Evolutionary conservation across 2,113 vertebrate species (phyloP).

Genomic region (Synchiropus splendidus): DNA sequence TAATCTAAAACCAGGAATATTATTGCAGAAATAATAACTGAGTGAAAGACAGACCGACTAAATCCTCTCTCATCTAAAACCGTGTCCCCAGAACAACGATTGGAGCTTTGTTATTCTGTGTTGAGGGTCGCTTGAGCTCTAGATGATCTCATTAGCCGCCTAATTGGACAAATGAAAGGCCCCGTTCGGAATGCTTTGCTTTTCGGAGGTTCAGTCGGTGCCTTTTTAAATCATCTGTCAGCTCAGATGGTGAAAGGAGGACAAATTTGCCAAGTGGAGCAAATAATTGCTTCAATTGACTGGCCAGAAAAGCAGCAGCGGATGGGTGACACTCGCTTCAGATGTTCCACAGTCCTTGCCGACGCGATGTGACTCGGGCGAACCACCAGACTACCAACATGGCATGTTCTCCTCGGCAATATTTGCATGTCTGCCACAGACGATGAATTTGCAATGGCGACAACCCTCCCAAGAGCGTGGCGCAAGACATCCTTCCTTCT

Average conservation of each 20-base stretch:
- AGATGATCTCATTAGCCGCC: conserved; percentile 62
- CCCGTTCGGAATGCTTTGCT: conserved; percentile 52
- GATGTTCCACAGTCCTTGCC: too few relatives aligned
- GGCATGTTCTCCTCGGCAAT: too few relatives aligned
- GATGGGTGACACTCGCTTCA: too few relatives aligned
- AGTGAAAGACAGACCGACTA: too few relatives aligned
- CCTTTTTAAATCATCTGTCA: conserved; percentile 60
- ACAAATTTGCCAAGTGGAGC: conserved; percentile 65
- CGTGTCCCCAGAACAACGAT: conserved; percentile 22
- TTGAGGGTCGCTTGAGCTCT: conserved; percentile 63
- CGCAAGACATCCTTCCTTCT: too few relatives aligned
- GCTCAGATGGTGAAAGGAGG: conserved; percentile 47
- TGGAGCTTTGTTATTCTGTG: conserved; percentile 27
- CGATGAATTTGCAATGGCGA: too few relatives aligned
- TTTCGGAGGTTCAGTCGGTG: conserved; percentile 55
- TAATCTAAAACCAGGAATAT: too few relatives aligned
- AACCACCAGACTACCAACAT: too few relatives aligned
- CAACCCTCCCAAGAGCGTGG: too few relatives aligned
- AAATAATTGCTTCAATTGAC: conserved; percentile 62
- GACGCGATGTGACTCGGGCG: too few relatives aligned
- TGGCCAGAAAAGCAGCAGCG: conserved; percentile 43
- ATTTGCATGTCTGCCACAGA: too few relatives aligned
- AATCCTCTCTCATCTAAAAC: conserved; percentile 9
- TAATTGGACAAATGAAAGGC: conserved; percentile 67
- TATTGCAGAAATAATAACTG: too few relatives aligned